Evolutionary conservation across 2,797 vertebrate species (phyloP).

Genomic region (Setipinna tenuifilis): DNA sequence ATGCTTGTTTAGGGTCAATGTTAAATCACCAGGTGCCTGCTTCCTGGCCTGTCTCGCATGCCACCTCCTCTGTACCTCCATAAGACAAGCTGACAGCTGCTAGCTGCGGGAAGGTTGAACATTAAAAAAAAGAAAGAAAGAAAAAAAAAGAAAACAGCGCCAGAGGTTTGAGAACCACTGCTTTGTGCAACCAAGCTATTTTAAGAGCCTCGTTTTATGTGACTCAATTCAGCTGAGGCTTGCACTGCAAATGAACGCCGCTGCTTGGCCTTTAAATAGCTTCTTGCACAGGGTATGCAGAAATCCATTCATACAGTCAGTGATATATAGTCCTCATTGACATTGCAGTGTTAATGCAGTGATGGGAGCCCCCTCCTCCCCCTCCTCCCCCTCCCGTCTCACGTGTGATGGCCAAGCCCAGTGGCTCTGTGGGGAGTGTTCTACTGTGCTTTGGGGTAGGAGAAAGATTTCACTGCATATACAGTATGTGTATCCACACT

Average conservation of each 20-base stretch:
- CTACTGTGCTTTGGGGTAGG: neutral
- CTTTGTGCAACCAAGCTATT: conserved; percentile 58
- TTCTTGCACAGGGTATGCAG: conserved; percentile 52
- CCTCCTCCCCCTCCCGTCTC: neutral
- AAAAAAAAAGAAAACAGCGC: neutral
- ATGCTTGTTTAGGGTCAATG: conserved; percentile 35
- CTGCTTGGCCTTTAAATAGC: conserved; percentile 62
- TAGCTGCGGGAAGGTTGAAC: conserved; percentile 41
- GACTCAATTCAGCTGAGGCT: conserved; percentile 61
- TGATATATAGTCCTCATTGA: conserved; percentile 70
- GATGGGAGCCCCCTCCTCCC: conserved; percentile 49
- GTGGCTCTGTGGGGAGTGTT: neutral
- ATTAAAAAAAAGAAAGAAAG: neutral
- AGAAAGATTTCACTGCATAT: neutral
- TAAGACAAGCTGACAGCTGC: conserved; percentile 27
- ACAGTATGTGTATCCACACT: neutral
- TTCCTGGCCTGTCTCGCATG: conserved; percentile 20
- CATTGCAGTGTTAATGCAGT: conserved; percentile 74
- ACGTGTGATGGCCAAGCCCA: neutral
- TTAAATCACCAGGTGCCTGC: conserved; percentile 47
- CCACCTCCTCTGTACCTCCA: neutral
- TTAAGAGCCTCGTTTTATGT: conserved; percentile 61
- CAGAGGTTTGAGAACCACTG: conserved; percentile 39
- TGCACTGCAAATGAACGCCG: conserved; percentile 62
- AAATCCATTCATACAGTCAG: conserved; percentile 62